Percentiles rank a stretch among this genome's conserved stretches.
These are phyloP conservation scores for Heliconius himera DNA, from an alignment of 1,140 invertebrate genomes.

Conservation along the genomic window DNA sequence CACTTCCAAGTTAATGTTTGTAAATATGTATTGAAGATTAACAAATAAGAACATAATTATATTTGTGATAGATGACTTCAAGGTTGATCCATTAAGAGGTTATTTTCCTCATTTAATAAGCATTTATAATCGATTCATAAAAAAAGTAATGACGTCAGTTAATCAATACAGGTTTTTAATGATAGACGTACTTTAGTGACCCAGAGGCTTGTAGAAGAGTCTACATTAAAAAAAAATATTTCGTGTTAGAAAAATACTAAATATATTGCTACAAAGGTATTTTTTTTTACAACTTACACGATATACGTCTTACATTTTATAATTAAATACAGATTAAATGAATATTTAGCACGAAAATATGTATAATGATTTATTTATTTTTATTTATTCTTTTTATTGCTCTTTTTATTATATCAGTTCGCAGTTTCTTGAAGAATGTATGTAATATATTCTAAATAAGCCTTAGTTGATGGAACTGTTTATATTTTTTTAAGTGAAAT, in stretches of 20 bases:
- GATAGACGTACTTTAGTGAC: neutral
- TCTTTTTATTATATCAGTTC: neutral
- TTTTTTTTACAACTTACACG: too few species aligned
- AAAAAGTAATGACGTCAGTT: constrained; percentile 6
- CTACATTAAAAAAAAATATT: neutral
- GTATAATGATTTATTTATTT: too few species aligned
- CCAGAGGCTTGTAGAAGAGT: neutral
- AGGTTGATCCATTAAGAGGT: constrained; percentile 4
- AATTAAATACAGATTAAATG: neutral
- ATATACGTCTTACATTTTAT: neutral
- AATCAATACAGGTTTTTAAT: constrained; percentile 9
- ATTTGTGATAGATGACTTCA: constrained; percentile 5
- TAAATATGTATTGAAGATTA: neutral
- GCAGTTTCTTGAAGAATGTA: neutral
- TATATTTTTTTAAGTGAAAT: constrained; percentile 28
- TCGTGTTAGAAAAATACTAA: too few species aligned
- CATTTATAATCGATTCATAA: constrained; percentile 4
- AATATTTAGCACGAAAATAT: neutral
- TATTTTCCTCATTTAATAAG: constrained; percentile 14
- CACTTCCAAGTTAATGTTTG: neutral
- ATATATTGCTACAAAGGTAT: too few species aligned
- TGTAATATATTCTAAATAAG: neutral
- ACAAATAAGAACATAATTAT: constrained; percentile 10
- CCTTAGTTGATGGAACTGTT: constrained; percentile 10
- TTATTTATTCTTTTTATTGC: neutral